Percentiles rank a stretch among this genome's conserved stretches.
These are phyloP conservation scores for Uloborus diversus DNA, from an alignment of 1,140 invertebrate species.

Conservation along the genomic window DNA sequence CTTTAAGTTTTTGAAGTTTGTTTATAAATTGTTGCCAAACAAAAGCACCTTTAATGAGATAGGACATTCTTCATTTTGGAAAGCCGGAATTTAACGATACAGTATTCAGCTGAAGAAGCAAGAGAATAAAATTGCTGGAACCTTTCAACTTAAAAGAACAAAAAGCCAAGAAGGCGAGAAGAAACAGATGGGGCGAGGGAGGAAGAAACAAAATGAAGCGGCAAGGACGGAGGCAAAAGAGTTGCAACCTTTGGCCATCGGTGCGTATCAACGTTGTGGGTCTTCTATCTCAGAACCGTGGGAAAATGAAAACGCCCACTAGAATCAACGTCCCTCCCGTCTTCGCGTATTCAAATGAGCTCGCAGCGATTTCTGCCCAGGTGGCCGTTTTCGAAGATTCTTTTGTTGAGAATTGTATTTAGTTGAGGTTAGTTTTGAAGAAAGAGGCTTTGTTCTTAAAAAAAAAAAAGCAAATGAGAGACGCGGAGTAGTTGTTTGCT, in stretches of 20 bases:
- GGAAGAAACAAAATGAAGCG: not conserved
- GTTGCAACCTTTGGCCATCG: constrained; percentile 18
- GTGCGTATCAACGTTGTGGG: not conserved
- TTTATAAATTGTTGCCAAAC: not conserved
- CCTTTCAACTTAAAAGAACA: not conserved
- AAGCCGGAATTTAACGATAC: not conserved
- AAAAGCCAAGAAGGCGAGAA: not conserved
- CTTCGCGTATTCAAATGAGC: not conserved
- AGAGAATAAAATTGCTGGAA: not conserved
- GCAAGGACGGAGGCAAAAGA: not conserved
- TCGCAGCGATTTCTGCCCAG: not conserved
- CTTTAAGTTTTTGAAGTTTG: no score
- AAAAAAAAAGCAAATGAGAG: not conserved
- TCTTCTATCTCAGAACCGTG: constrained; percentile 13
- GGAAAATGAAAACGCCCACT: constrained; percentile 12
- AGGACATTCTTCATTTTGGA: not conserved
- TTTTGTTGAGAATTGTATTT: not conserved
- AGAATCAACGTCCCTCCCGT: not conserved
- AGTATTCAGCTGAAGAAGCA: not conserved
- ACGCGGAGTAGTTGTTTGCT: not conserved
- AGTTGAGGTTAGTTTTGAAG: not conserved
- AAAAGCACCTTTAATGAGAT: not conserved
- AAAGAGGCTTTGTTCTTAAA: not conserved
- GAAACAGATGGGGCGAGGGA: not conserved
- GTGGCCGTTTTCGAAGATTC: not conserved